These are phyloP conservation scores for Oreochromis tanganicae DNA, from an alignment of 2,113 vertebrate genomes.

Conservation along the genomic window DNA sequence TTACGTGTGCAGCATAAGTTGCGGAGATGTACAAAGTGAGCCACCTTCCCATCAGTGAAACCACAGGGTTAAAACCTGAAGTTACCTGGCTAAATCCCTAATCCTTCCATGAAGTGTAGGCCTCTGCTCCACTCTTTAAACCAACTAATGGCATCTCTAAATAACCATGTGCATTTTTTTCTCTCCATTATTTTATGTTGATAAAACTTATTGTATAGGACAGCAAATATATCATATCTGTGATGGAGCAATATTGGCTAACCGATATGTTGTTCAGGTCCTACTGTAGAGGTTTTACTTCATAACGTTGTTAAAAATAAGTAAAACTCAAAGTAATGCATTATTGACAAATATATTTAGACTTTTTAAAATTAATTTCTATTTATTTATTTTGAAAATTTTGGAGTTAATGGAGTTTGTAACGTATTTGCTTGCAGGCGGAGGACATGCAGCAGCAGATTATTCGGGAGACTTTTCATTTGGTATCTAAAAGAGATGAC, in stretches of 20 bases:
- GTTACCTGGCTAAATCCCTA: not conserved
- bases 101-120: not conserved
- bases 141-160: not conserved
- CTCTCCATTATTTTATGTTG: not conserved
- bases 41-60: not conserved
- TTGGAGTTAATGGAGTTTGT: not conserved
- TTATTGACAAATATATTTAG: not conserved
- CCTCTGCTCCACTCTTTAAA: not conserved
- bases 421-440: conserved; percentile 61
- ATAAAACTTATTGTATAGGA: not conserved
- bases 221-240: not conserved
- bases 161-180: not conserved
- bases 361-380: accelerated
- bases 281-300: not conserved
- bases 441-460: conserved; percentile 94
- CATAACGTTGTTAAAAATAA: not conserved
- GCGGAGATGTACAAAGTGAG: not conserved
- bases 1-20: not conserved
- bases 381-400: not conserved
- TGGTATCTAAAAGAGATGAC: conserved; percentile 91
- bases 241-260: not conserved
- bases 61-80: not conserved
- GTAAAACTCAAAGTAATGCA: not conserved
- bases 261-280: not conserved
- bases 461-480: conserved; percentile 89